A percentile compares a stretch with the other conserved stretches of the same genome.
Conservation (phyloP, 2,888 invertebrate genomes). For the Itoplectis maculator region DNA sequence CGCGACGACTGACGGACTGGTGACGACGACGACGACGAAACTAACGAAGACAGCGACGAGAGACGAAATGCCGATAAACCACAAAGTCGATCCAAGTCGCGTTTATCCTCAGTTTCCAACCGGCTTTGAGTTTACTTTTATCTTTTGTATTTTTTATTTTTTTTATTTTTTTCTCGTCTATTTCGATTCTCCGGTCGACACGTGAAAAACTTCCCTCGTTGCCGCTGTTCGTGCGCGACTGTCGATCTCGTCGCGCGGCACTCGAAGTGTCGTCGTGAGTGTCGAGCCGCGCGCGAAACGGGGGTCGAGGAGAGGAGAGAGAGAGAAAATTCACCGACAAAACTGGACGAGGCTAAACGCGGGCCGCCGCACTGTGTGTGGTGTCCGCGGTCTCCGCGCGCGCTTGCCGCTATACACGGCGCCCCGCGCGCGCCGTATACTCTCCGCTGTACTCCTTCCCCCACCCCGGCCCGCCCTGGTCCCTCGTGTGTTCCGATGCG, state of each 20-base stretch:
- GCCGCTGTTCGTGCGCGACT: background rate
- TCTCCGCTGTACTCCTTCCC: constrained; percentile 9
- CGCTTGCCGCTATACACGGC: constrained; percentile 19
- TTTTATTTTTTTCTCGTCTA: background rate
- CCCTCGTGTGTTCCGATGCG: constrained; percentile 30
- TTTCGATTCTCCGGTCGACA: background rate
- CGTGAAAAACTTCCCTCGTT: background rate
- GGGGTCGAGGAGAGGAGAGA: constrained; percentile 24
- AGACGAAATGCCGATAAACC: background rate
- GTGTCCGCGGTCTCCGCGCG: no score
- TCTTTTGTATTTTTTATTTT: background rate
- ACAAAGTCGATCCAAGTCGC: background rate
- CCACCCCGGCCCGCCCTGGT: background rate
- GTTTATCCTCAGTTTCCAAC: background rate
- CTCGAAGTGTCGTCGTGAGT: no score
- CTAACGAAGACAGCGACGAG: background rate
- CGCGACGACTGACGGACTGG: no score
- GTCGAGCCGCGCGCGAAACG: background rate
- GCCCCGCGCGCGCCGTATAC: constrained; percentile 24
- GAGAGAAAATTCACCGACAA: constrained; percentile 62
- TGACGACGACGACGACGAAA: no score
- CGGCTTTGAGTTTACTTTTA: background rate
- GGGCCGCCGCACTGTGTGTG: constrained; percentile 48
- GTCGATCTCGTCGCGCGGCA: no score
- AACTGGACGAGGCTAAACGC: constrained; percentile 53